phyloP scores from a whole-genome alignment of 35 echinoderm and acorn worm species.

The Apostichopus californicus region DNA sequence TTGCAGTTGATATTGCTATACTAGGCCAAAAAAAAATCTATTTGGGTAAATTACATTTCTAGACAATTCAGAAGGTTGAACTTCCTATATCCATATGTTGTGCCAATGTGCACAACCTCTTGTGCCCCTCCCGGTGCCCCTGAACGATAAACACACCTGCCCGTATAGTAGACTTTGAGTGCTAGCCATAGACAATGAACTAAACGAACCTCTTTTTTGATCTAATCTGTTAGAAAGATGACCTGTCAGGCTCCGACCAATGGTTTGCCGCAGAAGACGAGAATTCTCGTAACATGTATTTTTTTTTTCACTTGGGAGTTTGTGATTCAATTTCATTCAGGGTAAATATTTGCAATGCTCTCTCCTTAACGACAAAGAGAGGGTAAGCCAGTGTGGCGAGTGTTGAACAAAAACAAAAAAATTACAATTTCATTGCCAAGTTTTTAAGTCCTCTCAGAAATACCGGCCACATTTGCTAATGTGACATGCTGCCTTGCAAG shows the following conservation, averaged over 20 bases:
- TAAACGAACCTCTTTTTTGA: neutral
- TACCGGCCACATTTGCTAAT: neutral
- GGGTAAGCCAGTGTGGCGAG: neutral
- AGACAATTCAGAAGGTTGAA: no score
- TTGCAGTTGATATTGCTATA: no score
- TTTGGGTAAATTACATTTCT: no score
- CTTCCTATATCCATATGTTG: no score
- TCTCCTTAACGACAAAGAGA: neutral
- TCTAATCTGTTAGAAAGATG: neutral
- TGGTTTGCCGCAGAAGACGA: neutral
- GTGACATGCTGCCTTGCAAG: neutral
- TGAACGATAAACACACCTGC: slow-evolving; percentile 4
- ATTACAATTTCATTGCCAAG: neutral
- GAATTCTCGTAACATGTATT: neutral
- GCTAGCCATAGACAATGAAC: neutral
- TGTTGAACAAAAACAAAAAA: neutral
- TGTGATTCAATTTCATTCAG: slow-evolving; percentile 17
- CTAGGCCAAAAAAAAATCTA: no score
- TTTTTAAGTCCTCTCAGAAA: neutral
- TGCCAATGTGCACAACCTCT: neutral
- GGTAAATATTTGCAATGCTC: slow-evolving; percentile 25
- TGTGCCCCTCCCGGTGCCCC: neutral
- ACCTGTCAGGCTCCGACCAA: neutral
- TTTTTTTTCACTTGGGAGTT: neutral
- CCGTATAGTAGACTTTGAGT: neutral